These are phyloP conservation scores for Astropecten irregularis DNA, from an alignment of 53 echinoderm and acorn worm genomes.

Conservation along the genomic window DNA sequence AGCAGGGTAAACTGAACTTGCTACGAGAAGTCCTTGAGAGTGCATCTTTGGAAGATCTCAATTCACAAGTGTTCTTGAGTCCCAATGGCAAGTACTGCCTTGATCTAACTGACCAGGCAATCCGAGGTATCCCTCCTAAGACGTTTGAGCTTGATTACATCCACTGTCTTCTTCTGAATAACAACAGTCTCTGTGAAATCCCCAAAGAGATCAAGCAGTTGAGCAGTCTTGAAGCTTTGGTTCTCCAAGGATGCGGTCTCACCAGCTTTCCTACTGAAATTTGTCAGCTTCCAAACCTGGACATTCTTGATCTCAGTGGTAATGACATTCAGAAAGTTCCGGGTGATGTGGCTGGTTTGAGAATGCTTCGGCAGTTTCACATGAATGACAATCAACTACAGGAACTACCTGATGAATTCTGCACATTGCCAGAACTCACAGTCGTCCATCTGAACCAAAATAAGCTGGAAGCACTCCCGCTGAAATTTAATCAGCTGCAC, in stretches of 20 bases:
- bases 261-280: conserved; percentile 62
- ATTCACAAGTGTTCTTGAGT: conserved; percentile 54
- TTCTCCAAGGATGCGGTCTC: conserved; percentile 64
- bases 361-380: conserved; percentile 59
- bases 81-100: conserved; percentile 70
- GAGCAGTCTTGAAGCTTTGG: conserved; percentile 50
- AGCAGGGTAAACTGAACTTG: conserved; percentile 40
- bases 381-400: conserved; percentile 69
- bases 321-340: conserved; percentile 70
- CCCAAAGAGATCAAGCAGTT: conserved; percentile 52
- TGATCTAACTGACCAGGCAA: conserved; percentile 62
- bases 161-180: conserved; percentile 66
- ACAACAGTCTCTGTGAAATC: conserved; percentile 56
- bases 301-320: conserved; percentile 66
- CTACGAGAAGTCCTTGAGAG: conserved; percentile 52
- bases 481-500: conserved; percentile 57
- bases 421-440: conserved; percentile 43
- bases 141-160: conserved; percentile 57
- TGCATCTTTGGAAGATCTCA: conserved; percentile 57
- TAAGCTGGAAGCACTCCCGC: conserved; percentile 71
- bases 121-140: conserved; percentile 37
- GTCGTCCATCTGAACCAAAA: conserved; percentile 71
- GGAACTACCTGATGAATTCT: conserved; percentile 65
- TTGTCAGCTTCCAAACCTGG: conserved; percentile 44
- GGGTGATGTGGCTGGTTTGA: conserved; percentile 29